These are phyloP conservation scores for Atethmia centrago DNA, from an alignment of 2,888 invertebrate species.

Conservation along the genomic window DNA sequence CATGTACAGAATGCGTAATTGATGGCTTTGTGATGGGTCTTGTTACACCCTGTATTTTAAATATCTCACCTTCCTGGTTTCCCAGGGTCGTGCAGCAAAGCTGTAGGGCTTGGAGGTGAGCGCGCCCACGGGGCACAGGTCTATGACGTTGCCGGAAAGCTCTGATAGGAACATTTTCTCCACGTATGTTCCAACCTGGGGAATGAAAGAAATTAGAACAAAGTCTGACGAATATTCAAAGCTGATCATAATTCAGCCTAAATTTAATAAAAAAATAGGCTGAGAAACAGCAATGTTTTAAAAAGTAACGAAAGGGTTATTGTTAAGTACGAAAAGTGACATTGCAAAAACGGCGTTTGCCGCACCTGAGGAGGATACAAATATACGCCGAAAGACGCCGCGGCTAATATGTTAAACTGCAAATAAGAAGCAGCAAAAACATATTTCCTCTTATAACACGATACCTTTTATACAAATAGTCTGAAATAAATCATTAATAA, in stretches of 20 bases:
- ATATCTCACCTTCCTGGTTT: conserved; percentile 94
- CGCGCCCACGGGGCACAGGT: conserved; percentile 99
- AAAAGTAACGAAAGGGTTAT: neutral
- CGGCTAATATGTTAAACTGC: neutral
- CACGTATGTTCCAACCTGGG: conserved; percentile 98
- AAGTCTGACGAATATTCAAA: neutral
- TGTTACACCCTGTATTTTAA: neutral
- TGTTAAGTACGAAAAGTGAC: no score
- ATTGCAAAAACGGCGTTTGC: neutral
- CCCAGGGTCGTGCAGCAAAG: conserved; percentile 99
- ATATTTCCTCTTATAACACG: neutral
- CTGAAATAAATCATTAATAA: conserved; percentile 62
- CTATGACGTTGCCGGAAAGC: conserved; percentile 99
- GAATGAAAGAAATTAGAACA: neutral
- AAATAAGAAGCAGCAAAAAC: neutral
- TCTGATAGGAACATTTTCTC: conserved; percentile 99
- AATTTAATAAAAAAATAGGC: neutral
- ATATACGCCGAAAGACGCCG: neutral
- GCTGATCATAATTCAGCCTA: neutral
- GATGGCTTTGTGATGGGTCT: neutral
- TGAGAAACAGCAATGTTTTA: neutral
- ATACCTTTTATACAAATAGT: neutral
- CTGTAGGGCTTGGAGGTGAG: conserved; percentile 99
- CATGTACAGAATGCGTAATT: neutral
- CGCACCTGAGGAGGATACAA: neutral